Evolutionary conservation across 2,797 vertebrate species (phyloP).

Genomic region (Cirrhinus mrigala): DNA sequence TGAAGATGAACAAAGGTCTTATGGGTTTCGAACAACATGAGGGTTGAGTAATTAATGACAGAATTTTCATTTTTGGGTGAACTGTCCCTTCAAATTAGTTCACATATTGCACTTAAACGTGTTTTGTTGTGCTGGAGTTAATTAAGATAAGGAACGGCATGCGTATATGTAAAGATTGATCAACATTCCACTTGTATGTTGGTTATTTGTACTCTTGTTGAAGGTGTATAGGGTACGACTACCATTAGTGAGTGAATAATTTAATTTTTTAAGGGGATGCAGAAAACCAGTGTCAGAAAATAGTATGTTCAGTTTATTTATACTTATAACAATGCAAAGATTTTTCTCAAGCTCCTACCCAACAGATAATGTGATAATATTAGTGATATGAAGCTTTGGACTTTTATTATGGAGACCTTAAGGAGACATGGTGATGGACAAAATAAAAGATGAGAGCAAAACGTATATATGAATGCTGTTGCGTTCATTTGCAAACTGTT

Average conservation of each 20-base stretch:
- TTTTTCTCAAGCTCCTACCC: neutral
- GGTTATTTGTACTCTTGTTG: constrained; percentile 22
- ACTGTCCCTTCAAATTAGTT: neutral
- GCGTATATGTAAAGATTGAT: neutral
- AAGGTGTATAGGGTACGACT: neutral
- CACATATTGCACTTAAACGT: constrained; percentile 31
- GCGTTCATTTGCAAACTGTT: neutral
- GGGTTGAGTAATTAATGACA: no score
- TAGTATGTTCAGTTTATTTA: constrained; percentile 1
- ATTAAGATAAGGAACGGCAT: neutral
- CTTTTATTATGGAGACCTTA: neutral
- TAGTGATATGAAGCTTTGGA: constrained; percentile 1
- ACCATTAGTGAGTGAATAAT: neutral
- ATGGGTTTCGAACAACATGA: no score
- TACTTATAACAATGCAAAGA: neutral
- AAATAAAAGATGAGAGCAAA: neutral
- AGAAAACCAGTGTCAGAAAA: neutral
- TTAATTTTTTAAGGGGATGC: neutral
- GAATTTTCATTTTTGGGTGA: no score
- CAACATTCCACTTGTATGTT: constrained; percentile 31
- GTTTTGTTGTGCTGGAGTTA: neutral
- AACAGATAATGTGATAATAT: constrained; percentile 17
- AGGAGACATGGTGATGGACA: neutral
- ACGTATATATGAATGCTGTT: neutral
- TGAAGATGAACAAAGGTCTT: no score